Evolutionary conservation across 2,888 invertebrate genomes (phyloP), one percentile per base, ranked within the genome.

Genomic region (Acleris holmiana): DNA sequence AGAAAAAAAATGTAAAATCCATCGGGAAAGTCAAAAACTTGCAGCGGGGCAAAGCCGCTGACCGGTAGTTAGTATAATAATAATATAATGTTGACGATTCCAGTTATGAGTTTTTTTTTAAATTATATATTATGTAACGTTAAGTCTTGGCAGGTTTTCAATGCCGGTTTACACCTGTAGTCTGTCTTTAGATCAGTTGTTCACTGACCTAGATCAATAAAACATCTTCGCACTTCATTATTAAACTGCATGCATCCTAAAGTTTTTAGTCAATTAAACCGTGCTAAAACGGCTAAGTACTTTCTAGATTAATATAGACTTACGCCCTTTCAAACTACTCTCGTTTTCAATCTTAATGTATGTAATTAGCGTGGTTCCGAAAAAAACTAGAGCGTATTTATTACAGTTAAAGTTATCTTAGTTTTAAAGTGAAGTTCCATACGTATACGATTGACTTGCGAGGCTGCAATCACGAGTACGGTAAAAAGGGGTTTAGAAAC

Each of bases 351-450:
- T 63, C 47, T 46, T 18, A 58, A 64, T 58, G 41, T 6, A 25
- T 6, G 53, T 21, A 64, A 64, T 58, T 58, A 64, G 51, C 40
- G 47, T 58, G 63, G 47, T 53, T 64, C 53, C 41, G 58, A 64
- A 64, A 58, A 47, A 48, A 47, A 64, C 47, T 64, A 53, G 58
- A 53, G 63, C 63, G 53, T 58, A 64, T 23, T 53, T 56, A 15
- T 21, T 50, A 18, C 51, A 19, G 18, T 56, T 44, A 46, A 29
- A 8, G 29, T 46, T 57, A 35, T 46, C 46, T 50, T 50, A 35
- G 18, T 48, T 46, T 19, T 44, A 57, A 57, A 51, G 21, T 19
- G 13, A 15, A 6, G 23, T 57, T 63, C 57, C 57, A n/a, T n/a
- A n/a, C n/a, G 57, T 57, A 21, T 18, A 25, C 15, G 23, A 13